Conservation (phyloP, 2,113 vertebrate species). For the Natator depressus region DNA sequence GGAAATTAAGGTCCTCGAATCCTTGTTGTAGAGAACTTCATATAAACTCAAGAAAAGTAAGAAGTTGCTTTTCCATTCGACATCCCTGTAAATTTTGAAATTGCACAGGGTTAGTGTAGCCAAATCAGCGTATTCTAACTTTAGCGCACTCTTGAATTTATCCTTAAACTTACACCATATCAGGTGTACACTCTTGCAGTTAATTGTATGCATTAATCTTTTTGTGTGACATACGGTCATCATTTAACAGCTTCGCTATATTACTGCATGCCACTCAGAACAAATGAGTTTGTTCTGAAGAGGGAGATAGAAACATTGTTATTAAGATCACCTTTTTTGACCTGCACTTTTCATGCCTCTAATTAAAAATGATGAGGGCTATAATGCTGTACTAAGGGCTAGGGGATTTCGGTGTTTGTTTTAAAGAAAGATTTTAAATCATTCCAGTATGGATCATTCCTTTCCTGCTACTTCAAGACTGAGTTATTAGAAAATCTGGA, state of each 20-base stretch:
- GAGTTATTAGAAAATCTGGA: neutral
- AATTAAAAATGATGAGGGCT: constrained; percentile 23
- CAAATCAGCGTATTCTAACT: neutral
- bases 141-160: neutral
- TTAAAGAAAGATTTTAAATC: neutral
- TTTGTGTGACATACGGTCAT: constrained; percentile 40
- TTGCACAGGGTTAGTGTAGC: neutral
- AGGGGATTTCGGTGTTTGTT: neutral
- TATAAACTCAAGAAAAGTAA: neutral
- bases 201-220: constrained; percentile 61
- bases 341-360: neutral
- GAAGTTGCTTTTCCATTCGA: neutral
- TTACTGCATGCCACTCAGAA: neutral
- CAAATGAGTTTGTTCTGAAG: constrained; percentile 33
- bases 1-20: neutral
- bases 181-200: neutral
- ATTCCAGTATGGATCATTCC: neutral
- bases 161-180: constrained; percentile 35
- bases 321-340: neutral
- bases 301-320: constrained; percentile 24
- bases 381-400: neutral
- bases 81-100: neutral
- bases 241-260: constrained; percentile 12
- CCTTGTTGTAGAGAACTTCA: too few species aligned
- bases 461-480: neutral